A percentile compares a stretch with the other conserved stretches of the same genome.
Evolutionary conservation across 2,797 vertebrate species (phyloP).

Genomic region (Rhodeus uyekii): DNA sequence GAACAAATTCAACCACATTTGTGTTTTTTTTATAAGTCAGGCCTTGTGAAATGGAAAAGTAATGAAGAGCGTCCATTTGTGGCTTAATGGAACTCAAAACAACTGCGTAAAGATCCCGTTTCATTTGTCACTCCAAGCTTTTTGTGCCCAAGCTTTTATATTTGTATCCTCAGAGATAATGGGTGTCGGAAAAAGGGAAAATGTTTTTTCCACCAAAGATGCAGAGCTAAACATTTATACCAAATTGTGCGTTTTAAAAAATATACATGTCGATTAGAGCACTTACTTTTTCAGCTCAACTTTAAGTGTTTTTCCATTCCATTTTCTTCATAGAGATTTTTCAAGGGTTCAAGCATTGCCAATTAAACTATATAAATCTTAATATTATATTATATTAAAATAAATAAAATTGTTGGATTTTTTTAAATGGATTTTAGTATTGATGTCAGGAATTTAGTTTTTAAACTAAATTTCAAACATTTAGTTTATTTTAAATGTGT

Average conservation of each 20-base stretch:
- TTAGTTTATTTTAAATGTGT: neutral
- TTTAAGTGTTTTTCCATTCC: neutral
- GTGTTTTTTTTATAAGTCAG: conserved; percentile 39
- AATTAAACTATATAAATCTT: neutral
- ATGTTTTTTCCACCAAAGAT: neutral
- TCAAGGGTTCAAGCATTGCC: neutral
- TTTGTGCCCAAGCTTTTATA: neutral
- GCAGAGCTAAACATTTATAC: neutral
- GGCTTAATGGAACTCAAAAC: conserved; percentile 27
- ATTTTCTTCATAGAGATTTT: neutral
- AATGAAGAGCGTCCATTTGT: conserved; percentile 20
- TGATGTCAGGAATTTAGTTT: neutral
- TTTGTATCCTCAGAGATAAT: conserved; percentile 12
- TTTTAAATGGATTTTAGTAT: neutral
- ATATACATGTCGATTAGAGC: neutral
- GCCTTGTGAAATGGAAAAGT: neutral
- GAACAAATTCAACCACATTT: conserved; percentile 24
- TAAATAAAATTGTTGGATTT: neutral
- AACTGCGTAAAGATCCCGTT: neutral
- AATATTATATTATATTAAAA: neutral
- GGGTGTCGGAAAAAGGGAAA: neutral
- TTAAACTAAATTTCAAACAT: too few relatives aligned
- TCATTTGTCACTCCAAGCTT: neutral
- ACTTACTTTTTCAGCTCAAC: neutral
- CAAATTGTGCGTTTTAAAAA: neutral